A percentile compares a stretch with the other conserved stretches of the same genome.
Conservation (phyloP, 2,797 vertebrate genomes). For the Gallinago stenura region DNA sequence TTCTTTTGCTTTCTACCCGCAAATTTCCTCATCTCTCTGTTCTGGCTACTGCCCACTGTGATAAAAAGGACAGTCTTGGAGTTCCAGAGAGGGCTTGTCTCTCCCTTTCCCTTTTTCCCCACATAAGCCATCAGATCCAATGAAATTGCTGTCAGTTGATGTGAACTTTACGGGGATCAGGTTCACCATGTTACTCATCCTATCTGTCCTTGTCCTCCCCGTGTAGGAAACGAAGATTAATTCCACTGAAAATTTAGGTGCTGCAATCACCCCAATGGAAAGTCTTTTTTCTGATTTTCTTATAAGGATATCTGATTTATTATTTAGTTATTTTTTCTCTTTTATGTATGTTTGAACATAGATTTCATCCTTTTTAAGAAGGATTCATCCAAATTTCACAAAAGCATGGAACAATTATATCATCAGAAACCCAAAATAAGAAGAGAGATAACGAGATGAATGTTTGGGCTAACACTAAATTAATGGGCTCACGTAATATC, state of each 20-base stretch:
- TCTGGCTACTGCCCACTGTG: neutral
- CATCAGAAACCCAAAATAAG: neutral
- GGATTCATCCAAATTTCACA: neutral
- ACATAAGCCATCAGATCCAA: neutral
- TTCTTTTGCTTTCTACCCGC: neutral
- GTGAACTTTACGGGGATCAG: neutral
- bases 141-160: neutral
- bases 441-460: neutral
- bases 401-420: neutral
- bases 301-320: neutral
- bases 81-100: neutral
- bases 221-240: neutral
- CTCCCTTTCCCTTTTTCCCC: neutral
- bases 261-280: neutral
- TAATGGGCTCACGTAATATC: neutral
- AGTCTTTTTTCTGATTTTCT: neutral
- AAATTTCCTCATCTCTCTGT: neutral
- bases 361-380: neutral
- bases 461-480: neutral
- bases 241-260: neutral
- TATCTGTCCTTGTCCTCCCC: neutral
- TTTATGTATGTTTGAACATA: neutral
- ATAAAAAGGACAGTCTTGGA: neutral
- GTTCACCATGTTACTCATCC: fast-evolving
- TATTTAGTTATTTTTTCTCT: neutral